Conservation (phyloP, 92 coral and sea anemone genomes). For the Pocillopora grandis region DNA sequence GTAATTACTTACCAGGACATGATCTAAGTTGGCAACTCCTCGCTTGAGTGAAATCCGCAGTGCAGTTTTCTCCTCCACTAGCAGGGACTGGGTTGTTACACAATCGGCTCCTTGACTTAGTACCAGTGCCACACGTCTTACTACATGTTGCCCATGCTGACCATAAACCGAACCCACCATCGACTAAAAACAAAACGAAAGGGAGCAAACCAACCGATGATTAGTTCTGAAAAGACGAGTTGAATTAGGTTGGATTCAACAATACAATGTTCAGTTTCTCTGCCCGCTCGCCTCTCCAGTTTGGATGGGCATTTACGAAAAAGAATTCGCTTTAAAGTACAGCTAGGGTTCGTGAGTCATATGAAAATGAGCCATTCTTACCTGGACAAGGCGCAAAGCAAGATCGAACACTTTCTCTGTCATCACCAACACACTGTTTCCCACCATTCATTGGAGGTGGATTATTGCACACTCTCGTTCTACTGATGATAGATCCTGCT, state of each 20-base stretch:
- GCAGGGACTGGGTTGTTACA: constrained; percentile 27
- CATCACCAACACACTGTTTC: constrained; percentile 74
- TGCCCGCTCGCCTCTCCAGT: too few relatives aligned
- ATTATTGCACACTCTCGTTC: constrained; percentile 77
- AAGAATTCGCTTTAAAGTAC: too few relatives aligned
- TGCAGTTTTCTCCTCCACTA: constrained; percentile 21
- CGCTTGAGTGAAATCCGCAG: constrained; percentile 18
- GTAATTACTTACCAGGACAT: constrained; percentile 30
- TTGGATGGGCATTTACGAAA: too few relatives aligned
- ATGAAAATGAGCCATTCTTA: neutral
- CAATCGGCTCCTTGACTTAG: constrained; percentile 34
- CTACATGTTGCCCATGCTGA: constrained; percentile 39
- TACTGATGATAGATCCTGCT: constrained; percentile 61
- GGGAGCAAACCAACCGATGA: too few relatives aligned
- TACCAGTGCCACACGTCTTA: constrained; percentile 49
- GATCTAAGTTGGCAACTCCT: constrained; percentile 34
- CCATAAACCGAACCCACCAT: constrained; percentile 37
- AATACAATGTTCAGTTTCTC: too few relatives aligned
- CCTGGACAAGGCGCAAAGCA: constrained; percentile 91
- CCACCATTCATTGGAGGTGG: constrained; percentile 96
- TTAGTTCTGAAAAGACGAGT: too few relatives aligned
- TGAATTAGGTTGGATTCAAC: too few relatives aligned
- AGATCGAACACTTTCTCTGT: constrained; percentile 62
- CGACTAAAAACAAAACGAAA: constrained; percentile 4
- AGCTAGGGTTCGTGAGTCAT: too few relatives aligned